Percentiles rank a stretch among this genome's conserved stretches.
phyloP scores from a whole-genome alignment of 2,888 invertebrate genomes.

The Dysmachus trigonus region DNA sequence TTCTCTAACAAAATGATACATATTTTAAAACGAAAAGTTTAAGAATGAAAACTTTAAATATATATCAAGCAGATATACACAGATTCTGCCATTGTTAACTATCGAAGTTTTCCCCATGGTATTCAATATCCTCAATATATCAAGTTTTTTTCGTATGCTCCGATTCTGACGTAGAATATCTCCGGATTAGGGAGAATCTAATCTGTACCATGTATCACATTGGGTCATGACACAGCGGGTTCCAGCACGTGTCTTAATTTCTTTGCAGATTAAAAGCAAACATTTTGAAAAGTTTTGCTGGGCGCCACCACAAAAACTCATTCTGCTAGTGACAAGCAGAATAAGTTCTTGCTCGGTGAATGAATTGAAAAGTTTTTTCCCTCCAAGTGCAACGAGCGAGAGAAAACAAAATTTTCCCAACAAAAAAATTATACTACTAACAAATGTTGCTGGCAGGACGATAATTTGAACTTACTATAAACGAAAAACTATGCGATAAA shows the following conservation, averaged over 20 bases:
- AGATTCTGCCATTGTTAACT: not conserved
- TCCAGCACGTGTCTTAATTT: not conserved
- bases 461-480: not conserved
- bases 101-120: not conserved
- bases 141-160: not conserved
- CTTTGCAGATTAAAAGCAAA: not conserved
- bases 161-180: not conserved
- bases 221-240: not conserved
- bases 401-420: not conserved
- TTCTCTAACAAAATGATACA: no score
- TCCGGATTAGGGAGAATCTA: not conserved
- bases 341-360: not conserved
- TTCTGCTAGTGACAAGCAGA: not conserved
- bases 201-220: not conserved
- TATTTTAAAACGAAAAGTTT: not conserved
- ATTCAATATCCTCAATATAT: not conserved
- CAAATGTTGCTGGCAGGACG: not conserved
- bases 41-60: not conserved
- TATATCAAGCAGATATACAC: not conserved
- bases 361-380: not conserved
- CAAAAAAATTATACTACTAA: not conserved
- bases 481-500: not conserved
- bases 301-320: not conserved
- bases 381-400: not conserved
- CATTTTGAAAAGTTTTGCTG: not conserved